Conservation (phyloP, 2,888 invertebrate species). For the Octodonta nipae region DNA sequence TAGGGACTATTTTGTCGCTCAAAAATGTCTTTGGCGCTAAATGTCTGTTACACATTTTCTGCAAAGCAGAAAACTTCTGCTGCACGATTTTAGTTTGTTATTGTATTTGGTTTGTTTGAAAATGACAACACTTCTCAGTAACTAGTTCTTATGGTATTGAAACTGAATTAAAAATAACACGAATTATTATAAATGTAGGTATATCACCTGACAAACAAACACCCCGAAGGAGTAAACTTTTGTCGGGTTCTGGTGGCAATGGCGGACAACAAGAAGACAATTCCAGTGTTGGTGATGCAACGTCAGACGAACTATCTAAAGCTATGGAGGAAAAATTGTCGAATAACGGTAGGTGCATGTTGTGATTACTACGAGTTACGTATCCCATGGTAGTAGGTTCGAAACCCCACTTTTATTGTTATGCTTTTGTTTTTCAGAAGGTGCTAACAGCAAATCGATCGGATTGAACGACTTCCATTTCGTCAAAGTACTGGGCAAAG, state of each 20-base stretch:
- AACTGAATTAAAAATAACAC: too few relatives aligned
- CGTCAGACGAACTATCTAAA: slow-evolving; percentile 28
- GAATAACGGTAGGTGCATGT: slow-evolving; percentile 26
- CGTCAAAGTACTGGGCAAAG: slow-evolving; percentile 97
- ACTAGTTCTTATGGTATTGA: background rate
- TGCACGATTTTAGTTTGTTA: slow-evolving; percentile 3
- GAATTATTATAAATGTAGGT: slow-evolving; percentile 21
- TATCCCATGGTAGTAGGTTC: too few relatives aligned
- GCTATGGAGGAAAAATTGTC: slow-evolving; percentile 37
- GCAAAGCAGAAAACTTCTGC: too few relatives aligned
- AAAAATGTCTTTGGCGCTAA: too few relatives aligned
- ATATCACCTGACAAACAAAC: slow-evolving; percentile 75
- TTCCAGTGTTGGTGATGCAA: slow-evolving; percentile 23
- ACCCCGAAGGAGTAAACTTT: slow-evolving; percentile 44
- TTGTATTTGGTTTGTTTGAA: background rate
- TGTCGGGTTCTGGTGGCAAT: slow-evolving; percentile 30
- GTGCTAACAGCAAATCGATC: slow-evolving; percentile 39
- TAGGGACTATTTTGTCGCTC: too few relatives aligned
- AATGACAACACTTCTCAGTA: background rate
- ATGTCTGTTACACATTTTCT: too few relatives aligned
- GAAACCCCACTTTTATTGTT: too few relatives aligned
- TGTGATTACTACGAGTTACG: too few relatives aligned
- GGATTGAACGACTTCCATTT: slow-evolving; percentile 84
- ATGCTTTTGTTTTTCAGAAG: too few relatives aligned
- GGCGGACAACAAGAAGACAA: slow-evolving; percentile 30